A percentile compares a stretch with the other conserved stretches of the same genome.
Evolutionary conservation across 1,140 invertebrate species (phyloP).

Genomic region (Chlorops oryzae): DNA sequence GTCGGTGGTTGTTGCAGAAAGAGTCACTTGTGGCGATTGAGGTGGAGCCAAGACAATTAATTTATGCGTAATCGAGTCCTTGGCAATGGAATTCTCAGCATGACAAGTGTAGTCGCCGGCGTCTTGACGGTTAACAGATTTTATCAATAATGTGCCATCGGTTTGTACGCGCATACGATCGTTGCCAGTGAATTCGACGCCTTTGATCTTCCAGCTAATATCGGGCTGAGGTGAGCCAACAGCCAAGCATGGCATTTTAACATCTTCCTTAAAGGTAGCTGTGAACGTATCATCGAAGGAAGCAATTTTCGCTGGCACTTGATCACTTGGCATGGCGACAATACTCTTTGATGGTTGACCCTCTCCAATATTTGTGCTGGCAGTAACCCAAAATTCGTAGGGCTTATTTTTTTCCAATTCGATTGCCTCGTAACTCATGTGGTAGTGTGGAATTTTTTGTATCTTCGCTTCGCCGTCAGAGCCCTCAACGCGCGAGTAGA

Average conservation of each 20-base stretch:
- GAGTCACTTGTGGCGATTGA: slow-evolving; percentile 70
- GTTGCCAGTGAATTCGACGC: slow-evolving; percentile 48
- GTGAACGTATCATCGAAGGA: slow-evolving; percentile 87
- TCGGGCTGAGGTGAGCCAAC: slow-evolving; percentile 83
- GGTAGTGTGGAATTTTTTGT: slow-evolving; percentile 57
- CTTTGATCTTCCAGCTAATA: slow-evolving; percentile 76
- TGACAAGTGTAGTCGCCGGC: slow-evolving; percentile 86
- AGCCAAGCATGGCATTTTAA: slow-evolving; percentile 83
- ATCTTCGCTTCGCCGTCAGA: slow-evolving; percentile 60
- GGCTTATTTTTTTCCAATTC: slow-evolving; percentile 72
- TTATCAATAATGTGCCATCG: slow-evolving; percentile 85
- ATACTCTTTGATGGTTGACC: slow-evolving; percentile 82
- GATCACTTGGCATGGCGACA: slow-evolving; percentile 71
- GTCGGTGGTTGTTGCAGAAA: slow-evolving; percentile 77
- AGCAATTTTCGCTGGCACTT: slow-evolving; percentile 87
- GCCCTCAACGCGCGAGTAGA: slow-evolving; percentile 77
- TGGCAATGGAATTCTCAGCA: slow-evolving; percentile 88
- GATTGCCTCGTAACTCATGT: slow-evolving; percentile 76
- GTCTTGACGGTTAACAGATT: slow-evolving; percentile 80
- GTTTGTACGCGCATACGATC: slow-evolving; percentile 76
- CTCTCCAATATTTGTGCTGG: slow-evolving; percentile 87
- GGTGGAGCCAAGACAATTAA: slow-evolving; percentile 81
- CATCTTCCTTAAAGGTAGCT: slow-evolving; percentile 84
- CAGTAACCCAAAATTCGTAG: slow-evolving; percentile 93
- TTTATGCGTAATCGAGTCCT: slow-evolving; percentile 84